Evolutionary conservation across 1,140 invertebrate species (phyloP).

Genomic region (Scaptomyza graminum): DNA sequence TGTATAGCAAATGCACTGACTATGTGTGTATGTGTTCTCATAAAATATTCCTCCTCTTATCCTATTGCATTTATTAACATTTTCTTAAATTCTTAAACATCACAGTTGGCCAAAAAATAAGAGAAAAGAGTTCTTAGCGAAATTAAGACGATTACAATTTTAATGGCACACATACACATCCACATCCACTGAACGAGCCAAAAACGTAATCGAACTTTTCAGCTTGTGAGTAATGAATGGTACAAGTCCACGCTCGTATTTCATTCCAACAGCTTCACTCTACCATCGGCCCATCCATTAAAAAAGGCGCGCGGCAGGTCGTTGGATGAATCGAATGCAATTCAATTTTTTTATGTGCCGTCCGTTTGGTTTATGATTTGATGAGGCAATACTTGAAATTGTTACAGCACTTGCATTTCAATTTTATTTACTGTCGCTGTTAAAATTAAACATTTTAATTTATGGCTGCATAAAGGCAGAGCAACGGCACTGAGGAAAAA

Average conservation of each 20-base stretch:
- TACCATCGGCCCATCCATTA: conserved; percentile 20
- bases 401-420: conserved; percentile 36
- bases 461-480: conserved; percentile 28
- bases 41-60: neutral
- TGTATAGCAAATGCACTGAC: neutral
- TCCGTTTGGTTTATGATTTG: conserved; percentile 58
- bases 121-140: neutral
- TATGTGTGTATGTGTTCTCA: neutral
- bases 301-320: neutral
- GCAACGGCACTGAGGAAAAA: neutral
- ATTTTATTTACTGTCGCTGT: conserved; percentile 52
- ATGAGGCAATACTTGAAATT: conserved; percentile 46
- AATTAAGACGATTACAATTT: conserved; percentile 8
- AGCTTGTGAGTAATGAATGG: conserved; percentile 41
- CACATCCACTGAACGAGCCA: neutral
- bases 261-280: conserved; percentile 40
- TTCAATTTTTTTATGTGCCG: conserved; percentile 76
- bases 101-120: neutral
- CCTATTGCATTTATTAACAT: neutral
- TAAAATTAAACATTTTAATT: conserved; percentile 37
- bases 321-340: conserved; percentile 30
- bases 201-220: conserved; percentile 31
- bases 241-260: conserved; percentile 47
- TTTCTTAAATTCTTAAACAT: neutral
- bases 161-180: conserved; percentile 4